Base-by-base conservation (phyloP, 2,888 invertebrate genomes). In the Erpobdella octoculata region DNA sequence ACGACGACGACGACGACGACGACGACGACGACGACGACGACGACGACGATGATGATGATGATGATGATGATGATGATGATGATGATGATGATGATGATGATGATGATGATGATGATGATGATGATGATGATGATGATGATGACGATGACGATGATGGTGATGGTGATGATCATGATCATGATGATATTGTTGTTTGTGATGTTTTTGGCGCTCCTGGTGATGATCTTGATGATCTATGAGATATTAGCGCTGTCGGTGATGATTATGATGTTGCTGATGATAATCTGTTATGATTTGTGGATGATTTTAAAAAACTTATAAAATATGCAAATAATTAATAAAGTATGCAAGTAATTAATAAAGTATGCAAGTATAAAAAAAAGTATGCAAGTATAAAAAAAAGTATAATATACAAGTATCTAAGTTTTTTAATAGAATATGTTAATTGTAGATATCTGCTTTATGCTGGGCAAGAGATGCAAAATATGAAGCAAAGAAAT, bases 61-160 rank as follows among this genome's bases (percentile, higher is more conserved):
- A 28, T 28, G 31, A 62, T 28, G 62, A 62, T 62, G 62, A 62
- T 62, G 62, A 62, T 36, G 12, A 25, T 62, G 62, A 35, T 12
- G 15, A 35, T 31, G n/a, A 38, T 35, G 25, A 21, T 5, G 37
- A 37, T 8, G 37, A 67, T 21, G 1, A 67, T 3, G 67, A 41
- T n/a, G 67, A 41, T n/a, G 67, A 41, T 3, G 67, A 21, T 35
- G 67, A n/a, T 35, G 37, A 38, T 9, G 66, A 66, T 9, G n/a
- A 66, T 33, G 66, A 66, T 9, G 66, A 37, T 33, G 66, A 66
- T 1, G 66, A 21, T 33, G 66, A 66, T 18, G 66, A 36, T 33
- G 66, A 38, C 15, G 66, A 66, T 18, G 37, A 38, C 25, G 41
- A 66, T 33, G 66, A 66, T n/a, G 46, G 41, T 9, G 25, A 67